Conservation (phyloP, 2,888 invertebrate genomes). For the Pogonocherus hispidulus region DNA sequence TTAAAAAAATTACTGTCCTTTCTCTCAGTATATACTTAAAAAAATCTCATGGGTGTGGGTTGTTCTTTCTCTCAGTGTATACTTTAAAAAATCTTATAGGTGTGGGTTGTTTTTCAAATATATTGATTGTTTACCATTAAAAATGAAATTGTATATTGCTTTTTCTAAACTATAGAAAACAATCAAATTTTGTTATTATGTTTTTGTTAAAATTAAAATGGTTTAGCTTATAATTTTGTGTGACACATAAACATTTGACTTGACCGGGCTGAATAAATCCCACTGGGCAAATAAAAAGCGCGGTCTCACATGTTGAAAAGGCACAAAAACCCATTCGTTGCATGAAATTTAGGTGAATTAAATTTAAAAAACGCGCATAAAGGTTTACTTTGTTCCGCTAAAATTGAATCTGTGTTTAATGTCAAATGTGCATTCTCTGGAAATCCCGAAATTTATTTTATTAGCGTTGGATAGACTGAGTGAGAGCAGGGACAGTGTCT, state of each 20-base stretch:
- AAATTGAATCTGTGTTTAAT: conserved; percentile 28
- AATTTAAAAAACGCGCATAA: conserved; percentile 13
- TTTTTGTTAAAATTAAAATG: too few relatives aligned
- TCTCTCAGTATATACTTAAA: too few relatives aligned
- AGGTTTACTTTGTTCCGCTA: conserved; percentile 22
- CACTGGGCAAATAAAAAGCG: conserved; percentile 1
- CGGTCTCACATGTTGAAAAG: neutral
- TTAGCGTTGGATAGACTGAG: conserved; percentile 10
- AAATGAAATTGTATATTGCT: too few relatives aligned
- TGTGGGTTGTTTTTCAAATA: too few relatives aligned
- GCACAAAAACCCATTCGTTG: neutral
- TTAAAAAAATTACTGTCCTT: too few relatives aligned
- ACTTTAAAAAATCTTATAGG: too few relatives aligned
- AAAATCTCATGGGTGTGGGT: too few relatives aligned
- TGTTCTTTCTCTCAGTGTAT: too few relatives aligned
- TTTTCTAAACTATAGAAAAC: too few relatives aligned
- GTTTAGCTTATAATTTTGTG: too few relatives aligned
- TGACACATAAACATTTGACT: neutral
- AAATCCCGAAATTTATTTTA: conserved; percentile 34
- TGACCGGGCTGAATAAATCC: neutral
- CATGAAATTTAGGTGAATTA: conserved; percentile 1
- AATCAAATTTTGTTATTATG: too few relatives aligned
- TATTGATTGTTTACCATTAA: too few relatives aligned
- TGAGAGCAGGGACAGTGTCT: conserved; percentile 19
- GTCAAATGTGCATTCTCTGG: conserved; percentile 31